A percentile compares a stretch with the other conserved stretches of the same genome.
Evolutionary conservation across 2,797 vertebrate species (phyloP).

Genomic region (Euthynnus affinis): DNA sequence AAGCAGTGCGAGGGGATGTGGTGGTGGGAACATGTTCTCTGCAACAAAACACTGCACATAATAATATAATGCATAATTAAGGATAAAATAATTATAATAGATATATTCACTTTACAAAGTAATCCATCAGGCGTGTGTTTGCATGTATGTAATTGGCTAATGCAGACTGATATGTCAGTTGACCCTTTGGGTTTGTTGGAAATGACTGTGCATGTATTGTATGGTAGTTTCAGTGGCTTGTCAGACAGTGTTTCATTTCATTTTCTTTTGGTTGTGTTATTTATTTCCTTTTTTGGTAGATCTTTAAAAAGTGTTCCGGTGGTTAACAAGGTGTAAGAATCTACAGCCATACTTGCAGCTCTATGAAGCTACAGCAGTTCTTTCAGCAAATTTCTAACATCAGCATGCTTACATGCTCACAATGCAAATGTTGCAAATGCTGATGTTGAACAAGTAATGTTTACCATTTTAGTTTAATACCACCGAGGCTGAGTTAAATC

Average conservation of each 20-base stretch:
- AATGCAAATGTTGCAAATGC: neutral
- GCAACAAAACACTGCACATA: too few species aligned
- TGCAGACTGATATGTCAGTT: too few species aligned
- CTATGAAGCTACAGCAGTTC: neutral
- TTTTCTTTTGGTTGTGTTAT: neutral
- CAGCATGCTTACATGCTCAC: neutral
- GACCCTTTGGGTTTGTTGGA: neutral
- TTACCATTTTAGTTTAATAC: neutral
- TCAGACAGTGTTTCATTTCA: neutral
- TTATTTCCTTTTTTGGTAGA: neutral
- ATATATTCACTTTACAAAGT: too few species aligned
- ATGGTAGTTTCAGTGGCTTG: neutral
- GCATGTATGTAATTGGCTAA: too few species aligned
- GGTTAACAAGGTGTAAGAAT: neutral
- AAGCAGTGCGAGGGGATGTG: too few species aligned
- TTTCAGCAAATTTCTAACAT: neutral
- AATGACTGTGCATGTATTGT: neutral
- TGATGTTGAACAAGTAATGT: neutral
- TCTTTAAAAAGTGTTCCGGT: neutral
- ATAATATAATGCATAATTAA: too few species aligned
- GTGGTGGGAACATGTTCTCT: too few species aligned
- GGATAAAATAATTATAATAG: too few species aligned
- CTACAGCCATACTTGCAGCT: neutral
- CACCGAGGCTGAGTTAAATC: conserved; percentile 3
- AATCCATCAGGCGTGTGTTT: too few species aligned